A percentile compares a stretch with the other conserved stretches of the same genome.
These are phyloP conservation scores for Macropodus opercularis DNA, from an alignment of 2,797 vertebrate species.

Conservation along the genomic window DNA sequence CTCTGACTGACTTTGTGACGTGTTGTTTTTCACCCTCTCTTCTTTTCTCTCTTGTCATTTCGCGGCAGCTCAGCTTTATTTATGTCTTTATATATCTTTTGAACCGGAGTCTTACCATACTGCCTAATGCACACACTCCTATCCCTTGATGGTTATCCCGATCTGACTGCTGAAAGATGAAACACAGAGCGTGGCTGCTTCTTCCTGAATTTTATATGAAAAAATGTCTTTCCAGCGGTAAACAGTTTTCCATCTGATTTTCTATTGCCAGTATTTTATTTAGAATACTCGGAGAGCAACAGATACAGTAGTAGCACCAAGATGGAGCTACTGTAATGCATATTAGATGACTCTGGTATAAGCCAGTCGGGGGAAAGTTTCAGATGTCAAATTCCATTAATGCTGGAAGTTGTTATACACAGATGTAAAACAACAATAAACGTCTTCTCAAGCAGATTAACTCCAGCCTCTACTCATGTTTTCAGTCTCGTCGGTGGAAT, in stretches of 20 bases:
- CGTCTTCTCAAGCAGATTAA: slow-evolving; percentile 21
- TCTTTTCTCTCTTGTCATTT: slow-evolving; percentile 30
- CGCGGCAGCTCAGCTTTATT: slow-evolving; percentile 45
- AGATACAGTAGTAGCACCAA: background rate
- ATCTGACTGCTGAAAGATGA: slow-evolving; percentile 52
- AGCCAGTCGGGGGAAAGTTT: slow-evolving; percentile 1
- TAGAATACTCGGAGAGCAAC: slow-evolving; percentile 3
- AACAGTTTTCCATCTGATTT: slow-evolving; percentile 51
- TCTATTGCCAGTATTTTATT: slow-evolving; percentile 22
- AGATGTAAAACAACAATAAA: slow-evolving; percentile 19
- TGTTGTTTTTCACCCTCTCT: slow-evolving; percentile 34
- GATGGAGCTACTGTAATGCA: background rate
- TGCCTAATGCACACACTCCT: slow-evolving; percentile 43
- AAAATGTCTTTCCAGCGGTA: slow-evolving; percentile 30
- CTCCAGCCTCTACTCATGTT: slow-evolving; percentile 25
- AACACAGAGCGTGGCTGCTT: slow-evolving; percentile 29
- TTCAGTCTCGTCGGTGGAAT: slow-evolving; percentile 37
- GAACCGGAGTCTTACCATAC: slow-evolving; percentile 56
- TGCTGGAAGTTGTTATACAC: slow-evolving; percentile 3
- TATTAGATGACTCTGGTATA: too few relatives aligned
- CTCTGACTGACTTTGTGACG: slow-evolving; percentile 21
- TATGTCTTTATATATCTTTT: slow-evolving; percentile 61
- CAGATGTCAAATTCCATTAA: slow-evolving; percentile 16
- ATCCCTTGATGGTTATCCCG: slow-evolving; percentile 59
- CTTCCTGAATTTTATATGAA: slow-evolving; percentile 37